A percentile compares a stretch with the other conserved stretches of the same genome.
These are phyloP conservation scores for Rhabdomys pumilio DNA, from an alignment of 2,797 vertebrate genomes.

Conservation along the genomic window DNA sequence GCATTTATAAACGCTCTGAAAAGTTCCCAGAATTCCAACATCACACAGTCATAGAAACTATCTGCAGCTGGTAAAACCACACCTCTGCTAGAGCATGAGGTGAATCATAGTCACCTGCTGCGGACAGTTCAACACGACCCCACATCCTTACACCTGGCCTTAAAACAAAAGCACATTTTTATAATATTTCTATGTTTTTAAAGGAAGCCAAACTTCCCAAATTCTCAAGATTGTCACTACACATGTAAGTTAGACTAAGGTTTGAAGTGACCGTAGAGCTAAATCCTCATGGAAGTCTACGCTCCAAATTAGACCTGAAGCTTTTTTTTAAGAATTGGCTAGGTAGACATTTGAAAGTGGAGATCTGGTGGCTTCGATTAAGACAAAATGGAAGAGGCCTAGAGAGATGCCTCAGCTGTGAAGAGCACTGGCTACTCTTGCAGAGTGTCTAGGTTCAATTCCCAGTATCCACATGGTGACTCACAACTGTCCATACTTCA, in stretches of 20 bases:
- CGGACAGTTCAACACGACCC: not conserved
- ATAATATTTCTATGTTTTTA: not conserved
- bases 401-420: not conserved
- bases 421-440: not conserved
- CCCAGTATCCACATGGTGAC: not conserved
- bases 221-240: not conserved
- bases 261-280: not conserved
- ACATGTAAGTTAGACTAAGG: not conserved
- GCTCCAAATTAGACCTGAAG: not conserved
- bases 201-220: not conserved
- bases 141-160: not conserved
- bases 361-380: not conserved
- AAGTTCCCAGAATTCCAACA: not conserved
- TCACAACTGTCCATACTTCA: not conserved
- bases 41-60: not conserved
- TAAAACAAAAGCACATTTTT: not conserved
- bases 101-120: not conserved
- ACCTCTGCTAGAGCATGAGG: not conserved
- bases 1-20: not conserved
- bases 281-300: not conserved
- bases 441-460: not conserved
- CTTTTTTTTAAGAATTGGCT: conserved; percentile 5
- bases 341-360: conserved; percentile 25
- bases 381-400: not conserved
- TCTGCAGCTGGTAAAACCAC: not conserved